Conservation (phyloP, 2,888 invertebrate species). For the Meghimatium bilineatum region DNA sequence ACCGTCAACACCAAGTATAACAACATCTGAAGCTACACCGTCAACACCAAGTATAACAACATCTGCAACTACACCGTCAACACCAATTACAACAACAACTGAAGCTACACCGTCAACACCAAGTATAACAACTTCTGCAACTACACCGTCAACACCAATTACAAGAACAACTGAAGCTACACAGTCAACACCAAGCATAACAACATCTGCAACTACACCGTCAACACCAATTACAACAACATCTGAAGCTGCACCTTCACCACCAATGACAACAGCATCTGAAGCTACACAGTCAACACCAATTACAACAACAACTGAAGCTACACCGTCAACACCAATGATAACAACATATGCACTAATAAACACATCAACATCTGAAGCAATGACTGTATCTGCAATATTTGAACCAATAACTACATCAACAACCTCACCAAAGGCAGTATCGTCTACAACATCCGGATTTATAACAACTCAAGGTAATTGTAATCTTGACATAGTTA, state of each 20-base stretch:
- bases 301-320: not conserved
- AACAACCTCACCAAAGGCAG: no score
- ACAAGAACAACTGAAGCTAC: not conserved
- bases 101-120: not conserved
- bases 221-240: not conserved
- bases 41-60: not conserved
- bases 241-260: not conserved
- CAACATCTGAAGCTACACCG: not conserved
- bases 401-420: no score
- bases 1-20: not conserved
- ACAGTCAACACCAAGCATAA: not conserved
- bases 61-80: not conserved
- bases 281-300: not conserved
- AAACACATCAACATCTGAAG: not conserved
- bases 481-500: no score
- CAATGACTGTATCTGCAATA: no score
- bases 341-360: not conserved
- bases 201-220: not conserved
- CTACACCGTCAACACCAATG: not conserved
- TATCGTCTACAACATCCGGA: no score
- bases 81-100: not conserved
- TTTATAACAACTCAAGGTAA: no score
- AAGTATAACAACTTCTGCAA: not conserved
- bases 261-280: not conserved
- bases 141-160: not conserved